phyloP scores from a whole-genome alignment of 1,140 invertebrate species.

The Drosophila subobscura region DNA sequence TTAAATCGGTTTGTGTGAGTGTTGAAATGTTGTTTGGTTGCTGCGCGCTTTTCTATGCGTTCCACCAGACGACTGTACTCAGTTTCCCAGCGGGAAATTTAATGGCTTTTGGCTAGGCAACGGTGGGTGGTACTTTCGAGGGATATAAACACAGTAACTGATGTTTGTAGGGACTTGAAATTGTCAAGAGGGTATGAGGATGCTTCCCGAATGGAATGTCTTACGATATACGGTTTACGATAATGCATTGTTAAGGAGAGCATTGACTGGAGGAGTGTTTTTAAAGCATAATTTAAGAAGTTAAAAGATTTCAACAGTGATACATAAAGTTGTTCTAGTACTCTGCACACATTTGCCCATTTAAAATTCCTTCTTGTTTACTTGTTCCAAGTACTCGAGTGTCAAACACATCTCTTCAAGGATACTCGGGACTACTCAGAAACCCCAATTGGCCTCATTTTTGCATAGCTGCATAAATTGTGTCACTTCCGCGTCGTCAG shows the following conservation, averaged over 20 bases:
- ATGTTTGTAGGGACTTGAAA: conserved; percentile 18
- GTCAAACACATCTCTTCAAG: not conserved
- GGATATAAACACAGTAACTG: conserved; percentile 2
- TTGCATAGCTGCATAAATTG: conserved; percentile 50
- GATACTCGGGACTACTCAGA: conserved; percentile 4
- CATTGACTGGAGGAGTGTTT: not conserved
- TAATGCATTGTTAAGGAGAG: not conserved
- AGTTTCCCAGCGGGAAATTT: conserved; percentile 15
- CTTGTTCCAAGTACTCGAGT: not conserved
- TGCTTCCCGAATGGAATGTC: conserved; percentile 3
- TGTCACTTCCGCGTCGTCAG: conserved; percentile 64
- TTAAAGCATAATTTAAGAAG: too few species aligned
- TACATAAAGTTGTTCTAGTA: not conserved
- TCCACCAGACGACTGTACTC: conserved; percentile 27
- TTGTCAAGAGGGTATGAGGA: conserved; percentile 26
- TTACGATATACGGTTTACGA: conserved; percentile 13
- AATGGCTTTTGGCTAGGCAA: conserved; percentile 51
- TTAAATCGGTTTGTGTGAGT: too few species aligned
- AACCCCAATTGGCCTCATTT: conserved; percentile 55
- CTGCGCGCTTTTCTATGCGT: not conserved
- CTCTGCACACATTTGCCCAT: not conserved
- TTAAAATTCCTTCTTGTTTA: not conserved
- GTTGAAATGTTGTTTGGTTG: conserved; percentile 1
- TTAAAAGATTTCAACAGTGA: too few species aligned
- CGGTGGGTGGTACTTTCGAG: conserved; percentile 7